These are phyloP conservation scores for Rhyacichthys aspro DNA, from an alignment of 2,797 vertebrate species.

Conservation along the genomic window DNA sequence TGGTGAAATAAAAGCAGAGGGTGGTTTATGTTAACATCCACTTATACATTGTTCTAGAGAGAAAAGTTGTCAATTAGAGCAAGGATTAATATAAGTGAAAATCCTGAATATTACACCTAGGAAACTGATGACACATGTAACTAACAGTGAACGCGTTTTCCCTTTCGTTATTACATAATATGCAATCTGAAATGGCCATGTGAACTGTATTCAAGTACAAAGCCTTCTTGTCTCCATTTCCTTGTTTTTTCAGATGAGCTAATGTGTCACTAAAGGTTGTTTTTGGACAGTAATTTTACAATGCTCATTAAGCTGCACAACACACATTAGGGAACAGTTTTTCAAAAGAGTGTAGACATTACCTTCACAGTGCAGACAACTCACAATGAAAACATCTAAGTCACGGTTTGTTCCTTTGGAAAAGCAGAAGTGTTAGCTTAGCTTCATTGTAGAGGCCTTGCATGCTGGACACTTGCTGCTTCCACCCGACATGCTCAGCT, in stretches of 20 bases:
- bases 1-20: too few relatives aligned
- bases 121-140: too few relatives aligned
- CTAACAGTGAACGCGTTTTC: too few relatives aligned
- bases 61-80: too few relatives aligned
- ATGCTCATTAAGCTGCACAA: neutral
- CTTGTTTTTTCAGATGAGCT: neutral
- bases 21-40: too few relatives aligned
- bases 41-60: too few relatives aligned
- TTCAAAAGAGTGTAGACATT: neutral
- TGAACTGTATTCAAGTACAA: neutral
- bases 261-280: neutral
- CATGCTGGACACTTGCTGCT: neutral
- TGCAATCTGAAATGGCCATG: neutral
- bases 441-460: neutral
- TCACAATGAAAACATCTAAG: neutral
- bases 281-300: neutral
- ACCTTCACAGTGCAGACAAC: conserved; percentile 1
- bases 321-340: neutral
- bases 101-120: too few relatives aligned
- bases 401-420: neutral
- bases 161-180: too few relatives aligned
- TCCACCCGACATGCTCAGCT: conserved; percentile 6
- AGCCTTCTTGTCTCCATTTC: neutral
- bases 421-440: neutral
- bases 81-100: too few relatives aligned